Conservation (phyloP, 2,888 invertebrate genomes). For the Helicoverpa assulta region DNA sequence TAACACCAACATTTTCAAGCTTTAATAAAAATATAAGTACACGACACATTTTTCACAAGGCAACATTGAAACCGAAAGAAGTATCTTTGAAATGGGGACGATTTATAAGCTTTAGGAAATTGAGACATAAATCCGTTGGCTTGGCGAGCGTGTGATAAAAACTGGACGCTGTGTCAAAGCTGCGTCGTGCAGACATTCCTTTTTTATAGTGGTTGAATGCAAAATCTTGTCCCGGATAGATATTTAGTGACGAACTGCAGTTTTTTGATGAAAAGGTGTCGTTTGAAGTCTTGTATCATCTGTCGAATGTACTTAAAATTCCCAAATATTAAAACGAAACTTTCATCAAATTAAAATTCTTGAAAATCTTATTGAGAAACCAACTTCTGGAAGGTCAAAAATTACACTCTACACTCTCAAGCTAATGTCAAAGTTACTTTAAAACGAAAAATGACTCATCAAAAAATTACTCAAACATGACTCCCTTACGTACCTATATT, state of each 20-base stretch:
- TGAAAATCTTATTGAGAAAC: too few relatives aligned
- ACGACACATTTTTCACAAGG: slow-evolving; percentile 39
- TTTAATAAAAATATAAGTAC: slow-evolving; percentile 18
- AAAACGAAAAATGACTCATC: too few relatives aligned
- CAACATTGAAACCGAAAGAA: slow-evolving; percentile 40
- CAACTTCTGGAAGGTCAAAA: too few relatives aligned
- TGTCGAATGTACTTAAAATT: too few relatives aligned
- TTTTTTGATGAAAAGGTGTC: slow-evolving; percentile 12
- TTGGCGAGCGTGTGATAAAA: slow-evolving; percentile 60
- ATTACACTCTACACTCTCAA: too few relatives aligned
- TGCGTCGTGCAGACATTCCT: slow-evolving; percentile 35
- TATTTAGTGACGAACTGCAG: neutral
- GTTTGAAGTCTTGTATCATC: too few relatives aligned
- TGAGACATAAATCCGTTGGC: slow-evolving; percentile 66
- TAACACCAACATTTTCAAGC: slow-evolving; percentile 1
- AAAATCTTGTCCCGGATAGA: slow-evolving; percentile 16
- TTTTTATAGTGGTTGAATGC: slow-evolving; percentile 26
- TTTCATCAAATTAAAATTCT: too few relatives aligned
- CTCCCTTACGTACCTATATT: neutral
- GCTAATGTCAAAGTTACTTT: too few relatives aligned
- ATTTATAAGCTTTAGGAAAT: slow-evolving; percentile 69
- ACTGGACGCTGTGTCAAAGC: slow-evolving; percentile 56
- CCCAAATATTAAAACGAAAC: too few relatives aligned
- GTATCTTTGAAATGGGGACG: slow-evolving; percentile 60
- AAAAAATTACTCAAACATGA: too few relatives aligned